phyloP scores from a whole-genome alignment of 1,140 invertebrate genomes.

The Drosophila repletoides region DNA sequence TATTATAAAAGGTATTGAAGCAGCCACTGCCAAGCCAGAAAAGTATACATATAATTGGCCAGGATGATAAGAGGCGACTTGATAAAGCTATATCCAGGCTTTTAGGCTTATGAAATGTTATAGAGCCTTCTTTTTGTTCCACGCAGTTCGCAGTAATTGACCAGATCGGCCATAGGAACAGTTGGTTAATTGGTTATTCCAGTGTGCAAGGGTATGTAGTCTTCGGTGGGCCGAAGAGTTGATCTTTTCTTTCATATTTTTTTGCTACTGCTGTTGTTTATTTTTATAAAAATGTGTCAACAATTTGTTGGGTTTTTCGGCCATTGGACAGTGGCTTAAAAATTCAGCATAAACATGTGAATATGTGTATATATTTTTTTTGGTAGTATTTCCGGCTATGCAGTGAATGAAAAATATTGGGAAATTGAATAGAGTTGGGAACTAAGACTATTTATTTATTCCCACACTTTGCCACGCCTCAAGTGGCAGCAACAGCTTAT shows the following conservation, averaged over 20 bases:
- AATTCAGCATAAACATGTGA: slow-evolving; percentile 11
- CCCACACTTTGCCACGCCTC: slow-evolving; percentile 24
- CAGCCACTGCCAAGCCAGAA: too few species aligned
- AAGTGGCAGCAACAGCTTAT: slow-evolving; percentile 21
- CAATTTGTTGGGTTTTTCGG: slow-evolving; percentile 23
- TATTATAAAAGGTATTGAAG: too few species aligned
- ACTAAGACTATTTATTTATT: too few species aligned
- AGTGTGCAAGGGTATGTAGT: too few species aligned
- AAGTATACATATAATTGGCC: too few species aligned
- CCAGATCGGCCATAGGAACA: too few species aligned
- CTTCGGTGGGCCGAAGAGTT: too few species aligned
- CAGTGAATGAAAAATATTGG: slow-evolving; percentile 10
- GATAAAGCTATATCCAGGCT: too few species aligned
- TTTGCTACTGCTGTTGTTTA: slow-evolving; percentile 3
- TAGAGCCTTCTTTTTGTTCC: too few species aligned
- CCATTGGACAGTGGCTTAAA: neutral
- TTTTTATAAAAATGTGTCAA: slow-evolving; percentile 29
- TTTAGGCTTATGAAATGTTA: too few species aligned
- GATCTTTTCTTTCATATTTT: neutral
- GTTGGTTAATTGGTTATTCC: neutral
- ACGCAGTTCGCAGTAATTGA: too few species aligned
- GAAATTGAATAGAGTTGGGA: slow-evolving; percentile 1
- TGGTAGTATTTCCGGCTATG: slow-evolving; percentile 27
- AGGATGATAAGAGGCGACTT: too few species aligned
- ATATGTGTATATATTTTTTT: slow-evolving; percentile 10